Evolutionary conservation across 2,113 vertebrate genomes (phyloP), one percentile per base, ranked within the genome.

Genomic region (Arothron firmamentum): DNA sequence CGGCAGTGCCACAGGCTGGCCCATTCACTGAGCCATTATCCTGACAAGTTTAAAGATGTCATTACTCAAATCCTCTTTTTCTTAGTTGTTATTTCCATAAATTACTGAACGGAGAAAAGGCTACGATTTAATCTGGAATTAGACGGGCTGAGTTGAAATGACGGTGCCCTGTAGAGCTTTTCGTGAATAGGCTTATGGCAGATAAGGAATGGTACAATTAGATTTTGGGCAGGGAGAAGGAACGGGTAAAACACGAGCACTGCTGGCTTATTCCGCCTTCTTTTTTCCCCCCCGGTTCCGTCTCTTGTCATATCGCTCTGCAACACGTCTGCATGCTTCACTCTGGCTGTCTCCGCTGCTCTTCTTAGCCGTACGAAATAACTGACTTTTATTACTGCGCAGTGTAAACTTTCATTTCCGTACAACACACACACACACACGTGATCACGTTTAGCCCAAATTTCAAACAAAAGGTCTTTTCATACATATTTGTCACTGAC

Each of bases 51-150:
- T 86, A 88, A 88, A 87, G 85, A 90, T 90, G 87, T 89, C 87
- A 90, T 91, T 90, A 88, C 85, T 87, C 82, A 89, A 92, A 90
- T 91, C 89, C 85, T 81, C 84, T 86, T 89, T 85, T 85, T 89
- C 85, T 73, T 86, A 86, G 78, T 89, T 89, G 82, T 90, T 88
- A 88, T 90, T 90, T 86, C 87, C 85, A 86, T 88, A 90, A 87
- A 90, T 91, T 89, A 89, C 84, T 16, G 63, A 70, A 13, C 49
- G 72, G 80, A 82, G 82, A 85, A 88, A 87, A 83, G 85, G 83
- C 78, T 23, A 78, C 74, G 85, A 90, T 88, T 87, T 86, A 86
- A 84, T 81, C 82, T 80, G 85, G 86, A 87, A 83, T 88, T 86
- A 86, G 85, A 79, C 64, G 49, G 59, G 73, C 68, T 75, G 80